Evolutionary conservation across 2,113 vertebrate genomes (phyloP), one percentile per base, ranked within the genome.

Genomic region (Nannobrachium achirus): DNA sequence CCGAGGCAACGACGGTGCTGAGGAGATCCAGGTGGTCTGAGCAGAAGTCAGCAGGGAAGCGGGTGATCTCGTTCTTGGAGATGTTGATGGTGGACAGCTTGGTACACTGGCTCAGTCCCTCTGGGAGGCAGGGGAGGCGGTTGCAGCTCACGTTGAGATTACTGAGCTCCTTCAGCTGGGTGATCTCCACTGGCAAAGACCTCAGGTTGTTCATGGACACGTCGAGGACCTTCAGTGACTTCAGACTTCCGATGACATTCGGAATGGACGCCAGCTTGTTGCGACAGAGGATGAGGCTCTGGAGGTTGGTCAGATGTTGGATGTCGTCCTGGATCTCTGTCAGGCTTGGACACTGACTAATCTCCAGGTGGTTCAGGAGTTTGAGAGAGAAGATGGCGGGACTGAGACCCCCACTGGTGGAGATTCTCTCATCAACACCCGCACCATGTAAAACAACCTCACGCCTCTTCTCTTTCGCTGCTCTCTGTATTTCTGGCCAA

Each of bases 81-180:
- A 97, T 86, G 76, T 96, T 95, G 91, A 98, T 91, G 67, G 56
- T 89, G 81, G 93, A 93, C 45, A 99, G 93, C 76, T 94, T 95
- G 8, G 91, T 89, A 84, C 94, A 92, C 42, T 75, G 88, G 64
- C 89, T 92, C 73, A 98, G 90, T 19, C 94, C 95, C 46, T 90
- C 86, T 1, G 96, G 96, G 57, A 98, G 91, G 44, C 86, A 87
- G 63, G 85, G 80, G 71, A 98, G 91, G 13, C 70, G 89, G 89
- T 98, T 98, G 16, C 93, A 94, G 90, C 95, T 95, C 55, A 97
- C 90, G 69, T 97, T 97, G 41, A 98, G 93, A 8, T 93, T 94
- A 78, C 92, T 94, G 6, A 98, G 93, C 80, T 95, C 95, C 61
- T 72, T 87, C 5, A 94, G 51, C 14, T 73, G 76, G 0, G 82